Evolutionary conservation across 2,113 vertebrate genomes (phyloP).

Genomic region (Climacteris rufus): DNA sequence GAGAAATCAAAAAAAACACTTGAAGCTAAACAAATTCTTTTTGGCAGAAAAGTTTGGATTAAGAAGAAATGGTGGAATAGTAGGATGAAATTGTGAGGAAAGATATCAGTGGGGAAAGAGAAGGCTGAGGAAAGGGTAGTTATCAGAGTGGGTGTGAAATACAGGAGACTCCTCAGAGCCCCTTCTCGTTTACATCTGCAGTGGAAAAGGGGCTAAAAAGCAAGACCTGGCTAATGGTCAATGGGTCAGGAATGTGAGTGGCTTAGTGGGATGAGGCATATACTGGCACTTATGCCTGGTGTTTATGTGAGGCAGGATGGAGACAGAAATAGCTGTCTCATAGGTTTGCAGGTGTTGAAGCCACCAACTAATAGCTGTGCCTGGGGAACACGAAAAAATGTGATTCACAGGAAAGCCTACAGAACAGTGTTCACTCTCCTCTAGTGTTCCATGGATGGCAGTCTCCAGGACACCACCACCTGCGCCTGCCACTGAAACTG

Average conservation of each 20-base stretch:
- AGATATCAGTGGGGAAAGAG: neutral
- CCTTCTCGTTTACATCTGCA: neutral
- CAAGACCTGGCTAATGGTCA: neutral
- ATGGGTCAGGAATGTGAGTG: neutral
- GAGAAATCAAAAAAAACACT: neutral
- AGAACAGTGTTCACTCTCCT: neutral
- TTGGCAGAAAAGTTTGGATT: neutral
- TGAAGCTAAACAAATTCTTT: neutral
- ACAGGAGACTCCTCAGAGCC: neutral
- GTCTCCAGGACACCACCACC: neutral
- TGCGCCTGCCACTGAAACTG: neutral
- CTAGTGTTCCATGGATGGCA: neutral
- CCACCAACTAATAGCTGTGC: fast-evolving
- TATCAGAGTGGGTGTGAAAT: fast-evolving
- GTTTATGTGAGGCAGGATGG: neutral
- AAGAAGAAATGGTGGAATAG: neutral
- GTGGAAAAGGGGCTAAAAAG: neutral
- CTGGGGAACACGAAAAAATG: neutral
- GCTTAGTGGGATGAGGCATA: neutral
- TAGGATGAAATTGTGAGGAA: neutral
- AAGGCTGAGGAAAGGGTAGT: neutral
- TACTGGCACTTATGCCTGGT: neutral
- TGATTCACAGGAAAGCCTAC: neutral
- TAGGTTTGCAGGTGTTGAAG: neutral
- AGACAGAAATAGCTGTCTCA: neutral